Evolutionary conservation across 2,888 invertebrate genomes (phyloP), one percentile per base, ranked within the genome.

Genomic region (Eretmocerus hayati): DNA sequence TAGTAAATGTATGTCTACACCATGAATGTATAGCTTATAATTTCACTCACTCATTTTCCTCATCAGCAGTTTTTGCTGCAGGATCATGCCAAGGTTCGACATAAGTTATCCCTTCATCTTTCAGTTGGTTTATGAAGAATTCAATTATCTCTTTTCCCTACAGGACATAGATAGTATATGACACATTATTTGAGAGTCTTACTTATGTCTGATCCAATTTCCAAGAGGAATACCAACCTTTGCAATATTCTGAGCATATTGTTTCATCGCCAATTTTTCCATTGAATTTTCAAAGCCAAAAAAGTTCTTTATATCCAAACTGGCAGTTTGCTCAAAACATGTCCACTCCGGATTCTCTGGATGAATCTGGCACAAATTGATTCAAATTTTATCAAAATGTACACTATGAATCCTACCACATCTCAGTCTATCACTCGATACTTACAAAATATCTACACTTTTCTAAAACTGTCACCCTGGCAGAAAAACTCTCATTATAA

Each of bases 261-360:
- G 94, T 66, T 93, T 94, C 85, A 94, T 93, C 41, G 93, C 90
- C 62, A 95, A 80, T 72, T 94, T 95, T 74, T 95, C 95, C 65
- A 94, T 91, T 1, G 90, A 87, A 67, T 82, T 85, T 74, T 95
- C 95, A 63, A 95, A 87, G 0, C 94, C 93, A 73, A 93, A 93
- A 75, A 95, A 95, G 62, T 87, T 92, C 71, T 90, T 92, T 42
- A 95, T 91, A 72, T 94, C 94, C 50, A 95, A 78, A 59, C 85
- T 83, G 19, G 94, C 94, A 46, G 81, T 84, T 74, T 94, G 94
- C 72, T 95, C 94, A 74, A 95, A 95, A 66, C 94, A 94, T 2
- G 95, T 95, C 94, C 94, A 95, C 37, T 88, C 83, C 0, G 85
- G 73, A 72, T 95, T 94, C 64, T 95, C 94, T 1, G 93, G 90